A percentile compares a stretch with the other conserved stretches of the same genome.
phyloP scores from a whole-genome alignment of 53 echinoderm and acorn worm species.

The Luidia sarsii region DNA sequence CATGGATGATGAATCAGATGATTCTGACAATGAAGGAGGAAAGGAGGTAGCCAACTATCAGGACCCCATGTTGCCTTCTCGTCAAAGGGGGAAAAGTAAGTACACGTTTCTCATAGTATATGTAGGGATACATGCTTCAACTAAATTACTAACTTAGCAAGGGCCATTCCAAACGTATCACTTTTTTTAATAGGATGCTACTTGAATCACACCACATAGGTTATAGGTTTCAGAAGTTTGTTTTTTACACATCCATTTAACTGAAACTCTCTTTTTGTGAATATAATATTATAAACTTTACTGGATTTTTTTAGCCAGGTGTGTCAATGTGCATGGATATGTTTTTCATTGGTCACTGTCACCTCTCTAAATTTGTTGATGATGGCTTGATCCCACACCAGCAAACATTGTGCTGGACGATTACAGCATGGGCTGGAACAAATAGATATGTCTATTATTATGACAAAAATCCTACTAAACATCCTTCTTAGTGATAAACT shows the following conservation, averaged over 20 bases:
- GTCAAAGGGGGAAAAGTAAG: neutral
- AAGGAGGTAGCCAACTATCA: conserved; percentile 1
- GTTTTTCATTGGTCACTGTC: too few species aligned
- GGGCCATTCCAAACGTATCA: neutral
- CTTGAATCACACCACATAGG: neutral
- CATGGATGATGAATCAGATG: neutral
- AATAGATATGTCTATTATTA: neutral
- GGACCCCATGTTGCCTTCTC: conserved; percentile 1
- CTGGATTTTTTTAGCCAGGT: too few species aligned
- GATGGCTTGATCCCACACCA: neutral
- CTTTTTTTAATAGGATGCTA: neutral
- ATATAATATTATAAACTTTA: too few species aligned
- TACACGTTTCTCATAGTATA: conserved; percentile 2
- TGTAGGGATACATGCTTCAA: neutral
- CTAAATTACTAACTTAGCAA: neutral
- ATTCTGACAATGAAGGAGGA: conserved; percentile 10
- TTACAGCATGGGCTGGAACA: neutral
- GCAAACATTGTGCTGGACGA: neutral
- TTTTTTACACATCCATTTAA: too few species aligned
- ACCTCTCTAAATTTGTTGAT: neutral
- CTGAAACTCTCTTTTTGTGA: too few species aligned
- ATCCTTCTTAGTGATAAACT: neutral
- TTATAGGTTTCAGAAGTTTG: neutral
- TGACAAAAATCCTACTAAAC: neutral
- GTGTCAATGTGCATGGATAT: too few species aligned